Conservation (phyloP, 2,888 invertebrate species). For the Tridacna crocea region DNA sequence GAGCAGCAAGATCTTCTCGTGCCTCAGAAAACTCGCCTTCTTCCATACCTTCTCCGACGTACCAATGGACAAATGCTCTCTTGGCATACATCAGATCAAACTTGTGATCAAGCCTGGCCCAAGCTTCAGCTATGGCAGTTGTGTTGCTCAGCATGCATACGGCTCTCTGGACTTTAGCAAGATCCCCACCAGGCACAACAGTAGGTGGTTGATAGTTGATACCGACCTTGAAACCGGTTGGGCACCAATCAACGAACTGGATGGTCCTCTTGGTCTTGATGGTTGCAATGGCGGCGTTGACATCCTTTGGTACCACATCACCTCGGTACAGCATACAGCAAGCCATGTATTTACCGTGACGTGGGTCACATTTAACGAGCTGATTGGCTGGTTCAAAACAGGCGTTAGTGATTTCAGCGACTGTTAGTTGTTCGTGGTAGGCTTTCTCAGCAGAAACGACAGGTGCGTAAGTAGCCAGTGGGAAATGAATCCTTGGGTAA, state of each 20-base stretch:
- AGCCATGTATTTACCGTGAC: slow-evolving; percentile 85
- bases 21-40: slow-evolving; percentile 77
- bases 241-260: slow-evolving; percentile 86
- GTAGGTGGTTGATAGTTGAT: slow-evolving; percentile 91
- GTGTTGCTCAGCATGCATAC: slow-evolving; percentile 94
- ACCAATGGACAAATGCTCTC: slow-evolving; percentile 95
- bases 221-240: slow-evolving; percentile 86
- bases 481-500: slow-evolving; percentile 90
- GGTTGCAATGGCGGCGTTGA: slow-evolving; percentile 84
- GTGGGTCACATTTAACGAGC: slow-evolving; percentile 83
- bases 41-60: slow-evolving; percentile 79
- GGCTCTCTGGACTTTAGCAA: slow-evolving; percentile 67
- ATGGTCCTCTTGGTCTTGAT: slow-evolving; percentile 94
- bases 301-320: slow-evolving; percentile 84
- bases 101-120: slow-evolving; percentile 91
- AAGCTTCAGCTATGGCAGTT: slow-evolving; percentile 95
- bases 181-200: slow-evolving; percentile 90
- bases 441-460: slow-evolving; percentile 97
- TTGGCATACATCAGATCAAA: slow-evolving; percentile 93
- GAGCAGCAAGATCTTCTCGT: slow-evolving; percentile 76
- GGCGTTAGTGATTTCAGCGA: slow-evolving; percentile 79
- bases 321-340: slow-evolving; percentile 84
- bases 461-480: slow-evolving; percentile 93
- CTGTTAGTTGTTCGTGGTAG: slow-evolving; percentile 91
- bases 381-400: slow-evolving; percentile 80